Evolutionary conservation across 2,113 vertebrate species (phyloP), one percentile per base, ranked within the genome.

Genomic region (Ahaetulla prasina): DNA sequence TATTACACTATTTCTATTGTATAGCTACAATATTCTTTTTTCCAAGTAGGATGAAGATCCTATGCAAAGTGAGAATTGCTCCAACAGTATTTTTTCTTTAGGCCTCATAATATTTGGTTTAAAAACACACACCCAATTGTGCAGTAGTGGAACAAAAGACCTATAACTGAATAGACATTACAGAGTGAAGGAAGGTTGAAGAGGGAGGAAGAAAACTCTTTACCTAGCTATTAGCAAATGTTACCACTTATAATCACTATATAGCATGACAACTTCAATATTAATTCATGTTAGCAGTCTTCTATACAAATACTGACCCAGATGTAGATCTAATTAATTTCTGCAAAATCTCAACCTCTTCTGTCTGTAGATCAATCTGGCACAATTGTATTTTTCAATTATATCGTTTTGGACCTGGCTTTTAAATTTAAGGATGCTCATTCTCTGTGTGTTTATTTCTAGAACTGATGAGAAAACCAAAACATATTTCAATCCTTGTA

Each of bases 391-490:
- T 85, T 85, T 43, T 18, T 57, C 30, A 47, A 53, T 85, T 30
- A 47, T 6, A 53, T 4, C 55, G 25, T 57, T 6, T 60, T 86
- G 27, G 53, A 85, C 22, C 30, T 91, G 84, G 30, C 22, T 87
- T 87, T 87, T 63, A 63, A 63, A 86, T 27, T 50, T 63, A 23
- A 23, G 27, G 8, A 18, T 87, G 39, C 7, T 18, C 47, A 63
- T 30, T 89, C 50, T n/a, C 8, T 84, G 8, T 14, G 91, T 94
- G 89, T 95, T n/a, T 22, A 88, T 5, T 97, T 97, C 22, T 96
- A 99, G 98, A 94, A 93, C 93, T 94, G 96, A 97, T 63, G 97
- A 98, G 43, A 98, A 98, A 94, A 93, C 92, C 55, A 97, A 97
- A 94, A 97, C 97, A 92, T 97, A 97, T 9, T 94, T 96, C 88